Base-by-base conservation (phyloP, 2,888 invertebrate species). In the Drosophila histrio region DNA sequence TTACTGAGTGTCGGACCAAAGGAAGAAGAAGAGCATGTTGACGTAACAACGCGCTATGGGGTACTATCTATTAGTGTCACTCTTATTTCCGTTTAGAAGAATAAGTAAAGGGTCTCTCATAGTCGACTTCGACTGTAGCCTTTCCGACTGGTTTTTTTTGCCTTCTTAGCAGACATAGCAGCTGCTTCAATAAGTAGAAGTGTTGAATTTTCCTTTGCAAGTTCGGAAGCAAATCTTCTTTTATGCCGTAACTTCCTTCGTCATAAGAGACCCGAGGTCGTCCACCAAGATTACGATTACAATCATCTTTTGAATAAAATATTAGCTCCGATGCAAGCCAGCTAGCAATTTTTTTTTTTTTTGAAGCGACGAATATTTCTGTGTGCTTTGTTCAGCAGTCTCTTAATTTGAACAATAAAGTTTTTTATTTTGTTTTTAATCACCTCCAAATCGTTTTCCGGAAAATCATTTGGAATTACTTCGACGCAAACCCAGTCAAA, bases 251-350 rank as follows among this genome's bases (percentile, higher is more conserved):
- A 36, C 43, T 53, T 54, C 47, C 26, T 34, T 62, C 41, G 49
- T 41, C 49, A 54, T 44, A 56, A 54, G 43, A 54, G 19, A 54
- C 7, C 13, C 3, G 43, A 56, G 54, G 46, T 17, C 49, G 41
- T 43, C 47, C 34, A 56, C 36, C 41, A 15, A 19, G 8, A 60
- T 53, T 17, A n/a, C 13, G 13, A 49, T 21, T 32, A 58, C 17
- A 38, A 58, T 49, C 36, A 9, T 22, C 11, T 52, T 44, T 53
- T 53, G 44, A 60, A 52, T 52, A 60, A 43, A 60, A 60, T 60
- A 19, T 38, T 52, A 60, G 22, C n/a, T 60, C 28, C 19, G 43
- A 44, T 52, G 52, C 60, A 52, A 60, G 38, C 38, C 60, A 60
- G 30, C 52, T 53, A 44, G 17, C 39, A 53, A 53, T 53, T 11